Conservation (phyloP, 2,113 vertebrate species). For the Corynorhinus townsendii region DNA sequence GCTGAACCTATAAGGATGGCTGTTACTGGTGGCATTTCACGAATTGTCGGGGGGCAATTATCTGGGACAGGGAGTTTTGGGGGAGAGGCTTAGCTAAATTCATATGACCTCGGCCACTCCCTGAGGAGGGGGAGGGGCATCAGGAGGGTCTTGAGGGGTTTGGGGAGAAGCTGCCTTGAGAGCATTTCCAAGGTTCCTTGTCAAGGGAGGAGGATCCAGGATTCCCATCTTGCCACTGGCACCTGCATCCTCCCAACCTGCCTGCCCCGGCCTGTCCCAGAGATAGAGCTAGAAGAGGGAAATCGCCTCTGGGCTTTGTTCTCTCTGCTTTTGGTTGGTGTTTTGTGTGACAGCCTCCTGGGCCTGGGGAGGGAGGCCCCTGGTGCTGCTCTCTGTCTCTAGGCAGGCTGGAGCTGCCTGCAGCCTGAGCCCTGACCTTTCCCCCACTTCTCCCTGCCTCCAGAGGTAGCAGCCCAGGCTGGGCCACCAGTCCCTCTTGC, state of each 20-base stretch:
- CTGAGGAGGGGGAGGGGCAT: not conserved
- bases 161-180: not conserved
- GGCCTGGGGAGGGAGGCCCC: not conserved
- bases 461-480: not conserved
- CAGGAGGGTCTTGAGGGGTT: not conserved
- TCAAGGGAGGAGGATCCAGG: not conserved
- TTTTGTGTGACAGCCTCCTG: not conserved
- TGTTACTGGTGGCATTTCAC: not conserved
- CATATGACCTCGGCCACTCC: not conserved
- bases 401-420: not conserved
- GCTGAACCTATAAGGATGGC: not conserved
- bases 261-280: not conserved
- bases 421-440: not conserved
- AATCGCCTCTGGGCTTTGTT: not conserved
- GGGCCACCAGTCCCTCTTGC: not conserved
- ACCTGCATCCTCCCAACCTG: not conserved
- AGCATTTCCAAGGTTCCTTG: not conserved
- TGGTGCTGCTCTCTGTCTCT: not conserved
- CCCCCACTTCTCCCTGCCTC: no score
- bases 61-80: not conserved
- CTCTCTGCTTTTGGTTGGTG: not conserved
- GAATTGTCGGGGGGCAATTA: not conserved
- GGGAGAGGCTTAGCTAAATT: not conserved
- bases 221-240: not conserved
- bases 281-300: not conserved